phyloP scores from a whole-genome alignment of 2,888 invertebrate genomes.

The Diabrotica balteata region DNA sequence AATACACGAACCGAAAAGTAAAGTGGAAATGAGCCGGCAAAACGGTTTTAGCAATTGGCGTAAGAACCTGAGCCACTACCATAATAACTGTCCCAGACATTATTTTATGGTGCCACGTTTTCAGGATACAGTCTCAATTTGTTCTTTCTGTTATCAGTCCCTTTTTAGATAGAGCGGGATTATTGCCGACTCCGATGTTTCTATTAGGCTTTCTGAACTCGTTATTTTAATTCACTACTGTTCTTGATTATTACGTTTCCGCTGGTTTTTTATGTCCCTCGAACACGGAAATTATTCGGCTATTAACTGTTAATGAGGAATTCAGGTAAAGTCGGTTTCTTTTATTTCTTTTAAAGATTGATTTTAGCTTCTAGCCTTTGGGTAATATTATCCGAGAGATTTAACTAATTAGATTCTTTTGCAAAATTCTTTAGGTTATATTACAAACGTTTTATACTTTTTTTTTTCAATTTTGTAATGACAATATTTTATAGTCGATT shows the following conservation, averaged over 20 bases:
- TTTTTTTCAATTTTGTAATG: too few species aligned
- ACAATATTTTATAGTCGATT: too few species aligned
- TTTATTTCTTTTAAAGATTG: too few species aligned
- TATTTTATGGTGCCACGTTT: constrained; percentile 40
- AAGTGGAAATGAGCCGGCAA: constrained; percentile 28
- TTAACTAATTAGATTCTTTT: background rate
- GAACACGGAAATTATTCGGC: constrained; percentile 4
- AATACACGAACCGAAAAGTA: constrained; percentile 11
- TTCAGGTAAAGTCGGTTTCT: too few species aligned
- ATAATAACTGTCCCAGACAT: constrained; percentile 43
- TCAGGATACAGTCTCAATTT: constrained; percentile 41
- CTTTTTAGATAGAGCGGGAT: constrained; percentile 36
- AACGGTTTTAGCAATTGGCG: constrained; percentile 24
- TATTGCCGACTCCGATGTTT: constrained; percentile 25
- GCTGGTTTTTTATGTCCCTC: too few species aligned
- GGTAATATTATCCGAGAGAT: too few species aligned
- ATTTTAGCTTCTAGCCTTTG: too few species aligned
- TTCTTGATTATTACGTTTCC: constrained; percentile 13
- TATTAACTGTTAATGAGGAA: background rate
- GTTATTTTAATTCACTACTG: constrained; percentile 15
- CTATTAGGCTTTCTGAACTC: constrained; percentile 18
- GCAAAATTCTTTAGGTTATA: background rate
- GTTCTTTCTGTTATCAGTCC: constrained; percentile 41
- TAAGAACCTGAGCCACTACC: constrained; percentile 32
- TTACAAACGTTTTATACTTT: background rate